phyloP scores from a whole-genome alignment of 2,797 vertebrate species.

The Enteromius argenteus region DNA sequence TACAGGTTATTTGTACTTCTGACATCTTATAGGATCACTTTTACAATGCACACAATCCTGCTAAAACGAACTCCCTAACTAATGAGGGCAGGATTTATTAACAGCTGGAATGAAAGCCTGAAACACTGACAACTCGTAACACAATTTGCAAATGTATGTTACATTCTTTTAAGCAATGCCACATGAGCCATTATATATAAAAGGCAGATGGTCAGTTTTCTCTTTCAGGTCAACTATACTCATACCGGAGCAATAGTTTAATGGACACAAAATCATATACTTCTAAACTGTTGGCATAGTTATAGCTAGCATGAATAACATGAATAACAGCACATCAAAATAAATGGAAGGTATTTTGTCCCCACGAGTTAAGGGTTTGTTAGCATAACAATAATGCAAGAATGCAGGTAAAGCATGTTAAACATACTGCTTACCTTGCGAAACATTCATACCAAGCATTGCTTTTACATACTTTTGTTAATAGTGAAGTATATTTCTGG shows the following conservation, averaged over 20 bases:
- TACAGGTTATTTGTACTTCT: neutral
- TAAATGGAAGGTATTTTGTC: neutral
- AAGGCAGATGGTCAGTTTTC: neutral
- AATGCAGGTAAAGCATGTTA: neutral
- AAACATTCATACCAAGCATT: neutral
- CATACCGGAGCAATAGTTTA: neutral
- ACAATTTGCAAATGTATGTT: neutral
- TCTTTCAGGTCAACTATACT: neutral
- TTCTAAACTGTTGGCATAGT: neutral
- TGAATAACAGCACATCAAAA: neutral
- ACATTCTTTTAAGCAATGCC: neutral
- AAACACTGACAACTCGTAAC: neutral
- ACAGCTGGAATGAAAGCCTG: neutral
- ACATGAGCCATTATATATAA: constrained; percentile 2
- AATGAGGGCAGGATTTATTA: neutral
- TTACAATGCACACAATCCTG: neutral
- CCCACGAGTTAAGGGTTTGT: neutral
- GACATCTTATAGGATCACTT: neutral
- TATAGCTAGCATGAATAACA: neutral
- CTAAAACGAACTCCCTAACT: neutral
- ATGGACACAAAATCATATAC: neutral
- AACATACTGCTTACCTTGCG: neutral
- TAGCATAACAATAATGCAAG: neutral
- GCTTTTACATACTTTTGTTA: neutral
- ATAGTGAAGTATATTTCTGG: neutral